Conservation (phyloP, 1,140 invertebrate species). For the Sesamia nonagrioides region DNA sequence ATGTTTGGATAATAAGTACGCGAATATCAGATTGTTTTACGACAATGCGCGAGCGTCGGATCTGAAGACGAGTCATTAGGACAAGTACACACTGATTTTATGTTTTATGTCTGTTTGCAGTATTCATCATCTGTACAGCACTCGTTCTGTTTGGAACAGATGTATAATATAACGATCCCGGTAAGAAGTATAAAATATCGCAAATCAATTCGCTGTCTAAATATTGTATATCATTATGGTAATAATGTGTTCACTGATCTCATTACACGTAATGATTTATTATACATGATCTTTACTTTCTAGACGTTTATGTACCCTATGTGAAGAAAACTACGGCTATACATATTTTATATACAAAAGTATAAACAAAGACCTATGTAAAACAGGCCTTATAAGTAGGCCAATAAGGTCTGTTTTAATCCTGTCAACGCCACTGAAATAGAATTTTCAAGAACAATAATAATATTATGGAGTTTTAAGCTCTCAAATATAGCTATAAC, state of each 20-base stretch:
- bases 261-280: slow-evolving; percentile 9
- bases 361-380: no score
- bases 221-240: slow-evolving; percentile 37
- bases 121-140: slow-evolving; percentile 19
- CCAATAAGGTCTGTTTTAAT: no score
- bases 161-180: neutral
- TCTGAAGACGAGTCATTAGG: slow-evolving; percentile 31
- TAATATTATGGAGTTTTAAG: no score
- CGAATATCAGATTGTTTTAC: slow-evolving; percentile 61
- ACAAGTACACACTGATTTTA: slow-evolving; percentile 32
- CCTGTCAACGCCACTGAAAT: no score
- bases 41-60: slow-evolving; percentile 3
- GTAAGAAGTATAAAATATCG: slow-evolving; percentile 37
- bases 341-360: no score
- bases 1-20: slow-evolving; percentile 71
- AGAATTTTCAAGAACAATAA: no score
- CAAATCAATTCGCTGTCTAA: slow-evolving; percentile 46
- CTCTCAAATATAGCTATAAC: no score
- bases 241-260: slow-evolving; percentile 13
- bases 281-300: neutral
- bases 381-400: no score
- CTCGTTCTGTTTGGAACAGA: slow-evolving; percentile 11
- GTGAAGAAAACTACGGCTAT: neutral
- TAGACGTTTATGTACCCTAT: neutral
- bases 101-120: slow-evolving; percentile 38